Percentiles rank a stretch among this genome's conserved stretches.
Conservation (phyloP, 1,140 invertebrate genomes). For the Lasaia peninsularis region DNA sequence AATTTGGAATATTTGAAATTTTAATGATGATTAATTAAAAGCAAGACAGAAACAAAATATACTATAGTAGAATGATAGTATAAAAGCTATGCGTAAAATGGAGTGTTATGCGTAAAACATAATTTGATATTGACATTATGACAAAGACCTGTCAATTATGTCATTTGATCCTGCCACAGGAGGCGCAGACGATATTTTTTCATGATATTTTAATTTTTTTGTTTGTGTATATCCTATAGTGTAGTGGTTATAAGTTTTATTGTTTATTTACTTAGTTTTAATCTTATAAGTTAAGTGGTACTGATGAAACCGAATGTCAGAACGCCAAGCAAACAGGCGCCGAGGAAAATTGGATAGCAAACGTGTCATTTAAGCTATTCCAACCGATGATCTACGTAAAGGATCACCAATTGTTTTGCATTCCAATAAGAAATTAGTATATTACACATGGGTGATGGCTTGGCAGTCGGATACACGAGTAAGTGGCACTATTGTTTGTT, state of each 20-base stretch:
- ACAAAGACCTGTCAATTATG: slow-evolving; percentile 42
- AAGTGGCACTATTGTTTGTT: slow-evolving; percentile 36
- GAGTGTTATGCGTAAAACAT: slow-evolving; percentile 47
- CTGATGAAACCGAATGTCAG: slow-evolving; percentile 46
- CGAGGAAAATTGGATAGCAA: slow-evolving; percentile 48
- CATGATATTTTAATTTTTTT: slow-evolving; percentile 70
- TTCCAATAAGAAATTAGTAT: slow-evolving; percentile 63
- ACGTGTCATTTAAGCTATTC: slow-evolving; percentile 71
- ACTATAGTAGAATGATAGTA: background rate
- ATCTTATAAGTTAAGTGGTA: slow-evolving; percentile 32
- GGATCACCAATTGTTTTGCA: slow-evolving; percentile 62
- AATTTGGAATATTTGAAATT: no score
- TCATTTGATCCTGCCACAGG: slow-evolving; percentile 49
- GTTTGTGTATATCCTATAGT: slow-evolving; percentile 60
- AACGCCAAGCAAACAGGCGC: slow-evolving; percentile 34
- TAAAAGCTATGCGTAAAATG: slow-evolving; percentile 32
- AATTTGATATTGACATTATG: slow-evolving; percentile 35
- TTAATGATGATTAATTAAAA: no score
- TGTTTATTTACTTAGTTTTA: slow-evolving; percentile 49
- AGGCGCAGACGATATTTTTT: slow-evolving; percentile 51
- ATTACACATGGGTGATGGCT: slow-evolving; percentile 75
- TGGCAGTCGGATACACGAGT: slow-evolving; percentile 74
- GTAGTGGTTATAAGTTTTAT: slow-evolving; percentile 53
- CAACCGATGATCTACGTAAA: slow-evolving; percentile 56
- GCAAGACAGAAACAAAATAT: no score